Conservation (phyloP, 1,140 invertebrate species). For the Hylaeus anthracinus region DNA sequence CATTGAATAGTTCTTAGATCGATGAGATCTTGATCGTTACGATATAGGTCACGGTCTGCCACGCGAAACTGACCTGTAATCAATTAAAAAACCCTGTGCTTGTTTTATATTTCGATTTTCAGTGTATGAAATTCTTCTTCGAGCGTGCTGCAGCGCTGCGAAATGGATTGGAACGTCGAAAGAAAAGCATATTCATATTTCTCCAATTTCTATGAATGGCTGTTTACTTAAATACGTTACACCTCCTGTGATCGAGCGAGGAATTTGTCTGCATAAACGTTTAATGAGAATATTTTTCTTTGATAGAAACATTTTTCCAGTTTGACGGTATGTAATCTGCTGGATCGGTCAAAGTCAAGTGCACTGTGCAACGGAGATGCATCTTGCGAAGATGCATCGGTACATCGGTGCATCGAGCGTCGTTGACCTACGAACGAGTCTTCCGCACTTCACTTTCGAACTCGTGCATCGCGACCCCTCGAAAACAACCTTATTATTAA, state of each 20-base stretch:
- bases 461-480: no score
- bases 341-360: constrained; percentile 48
- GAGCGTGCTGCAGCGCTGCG: no score
- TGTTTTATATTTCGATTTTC: no score
- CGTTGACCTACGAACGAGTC: not conserved
- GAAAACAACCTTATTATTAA: not conserved
- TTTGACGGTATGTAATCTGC: not conserved
- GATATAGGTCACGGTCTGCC: no score
- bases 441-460: not conserved
- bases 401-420: not conserved
- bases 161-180: no score
- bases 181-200: no score
- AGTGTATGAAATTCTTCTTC: no score
- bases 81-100: no score
- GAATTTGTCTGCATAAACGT: constrained; percentile 15
- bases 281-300: constrained; percentile 13
- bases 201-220: not conserved
- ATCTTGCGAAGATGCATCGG: not conserved
- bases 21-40: not conserved
- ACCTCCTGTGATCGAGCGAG: constrained; percentile 6
- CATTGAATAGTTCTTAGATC: not conserved
- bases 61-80: no score
- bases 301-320: not conserved
- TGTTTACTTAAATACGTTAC: not conserved
- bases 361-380: not conserved